Evolutionary conservation across 2,888 invertebrate species (phyloP), one percentile per base, ranked within the genome.

Genomic region (Saturnia pavonia): DNA sequence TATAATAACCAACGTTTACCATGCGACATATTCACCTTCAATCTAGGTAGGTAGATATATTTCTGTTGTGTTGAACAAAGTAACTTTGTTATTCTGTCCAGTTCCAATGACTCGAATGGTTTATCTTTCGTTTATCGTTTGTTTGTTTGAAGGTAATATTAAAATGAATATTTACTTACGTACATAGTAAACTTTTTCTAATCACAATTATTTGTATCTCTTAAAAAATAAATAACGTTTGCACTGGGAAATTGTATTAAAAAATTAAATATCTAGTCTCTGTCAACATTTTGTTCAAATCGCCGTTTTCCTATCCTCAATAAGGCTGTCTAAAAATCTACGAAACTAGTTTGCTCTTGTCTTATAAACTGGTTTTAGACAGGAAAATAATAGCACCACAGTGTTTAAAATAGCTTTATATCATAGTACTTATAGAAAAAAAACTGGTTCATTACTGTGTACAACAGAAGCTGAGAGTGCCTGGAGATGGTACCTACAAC

Each of bases 341-440:
- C 48, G 25, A 70, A 12, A 22, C 25, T 22, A 51, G 70, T 70
- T 69, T 66, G 25, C n/a, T 42, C 9, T 22, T 54, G 40, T 51
- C 51, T 48, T 16, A 48, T 8, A 19, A 66, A 40, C 54, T 40
- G 66, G 51, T n/a, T 40, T n/a, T 22, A 40, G 40, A 22, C 25
- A 70, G 48, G 48, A 51, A 66, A 66, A 54, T 68, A 78, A 77
- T 69, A 72, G 71, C 72, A 22, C 54, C 72, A 22, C 54, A 22
- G 22, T 63, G 72, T 74, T 73, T 77, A 74, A 78, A 78, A 76
- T 76, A 80, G 75, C 72, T 73, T 65, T 72, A 19, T 48, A 70
- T 48, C 0, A 67, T 54, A 68, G 40, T n/a, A n/a, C n/a, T n/a
- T 74, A 74, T 70, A 63, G 71, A 74, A 77, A 76, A 66, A 76